Conservation (phyloP, 2,797 vertebrate genomes). For the Poliocrania exsul region DNA sequence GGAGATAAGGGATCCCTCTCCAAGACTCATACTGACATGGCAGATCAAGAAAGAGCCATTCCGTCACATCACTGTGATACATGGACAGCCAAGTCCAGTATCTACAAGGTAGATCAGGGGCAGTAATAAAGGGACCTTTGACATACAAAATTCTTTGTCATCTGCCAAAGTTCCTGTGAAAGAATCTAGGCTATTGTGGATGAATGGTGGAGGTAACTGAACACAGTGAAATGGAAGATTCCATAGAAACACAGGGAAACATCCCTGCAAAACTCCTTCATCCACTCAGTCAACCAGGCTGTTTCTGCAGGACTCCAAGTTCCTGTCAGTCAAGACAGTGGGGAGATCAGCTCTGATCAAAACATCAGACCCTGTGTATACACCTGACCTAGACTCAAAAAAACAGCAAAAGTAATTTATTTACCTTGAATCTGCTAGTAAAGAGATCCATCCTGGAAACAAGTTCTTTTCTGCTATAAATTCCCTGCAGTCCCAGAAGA, state of each 20-base stretch:
- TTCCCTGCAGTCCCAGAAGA: conserved; percentile 84
- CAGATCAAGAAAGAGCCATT: background rate
- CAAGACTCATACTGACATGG: background rate
- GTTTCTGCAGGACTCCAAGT: background rate
- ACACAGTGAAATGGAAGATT: background rate
- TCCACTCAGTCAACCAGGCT: background rate
- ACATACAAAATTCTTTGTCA: background rate
- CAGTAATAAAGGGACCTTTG: background rate
- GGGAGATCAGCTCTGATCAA: background rate
- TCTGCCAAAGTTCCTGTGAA: background rate
- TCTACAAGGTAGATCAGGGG: background rate
- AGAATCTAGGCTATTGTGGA: background rate
- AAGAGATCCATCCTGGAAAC: conserved; percentile 89
- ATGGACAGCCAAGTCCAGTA: background rate
- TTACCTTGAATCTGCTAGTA: conserved; percentile 91
- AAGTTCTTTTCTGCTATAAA: conserved; percentile 83
- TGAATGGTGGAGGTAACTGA: background rate
- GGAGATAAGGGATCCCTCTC: background rate
- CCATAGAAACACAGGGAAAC: background rate
- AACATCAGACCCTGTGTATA: background rate
- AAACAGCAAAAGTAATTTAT: background rate
- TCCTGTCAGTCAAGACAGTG: background rate
- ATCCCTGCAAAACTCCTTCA: background rate
- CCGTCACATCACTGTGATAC: background rate
- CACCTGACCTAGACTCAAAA: background rate